Evolutionary conservation across 2,797 vertebrate species (phyloP), one percentile per base, ranked within the genome.

Genomic region (Astyanax mexicanus): DNA sequence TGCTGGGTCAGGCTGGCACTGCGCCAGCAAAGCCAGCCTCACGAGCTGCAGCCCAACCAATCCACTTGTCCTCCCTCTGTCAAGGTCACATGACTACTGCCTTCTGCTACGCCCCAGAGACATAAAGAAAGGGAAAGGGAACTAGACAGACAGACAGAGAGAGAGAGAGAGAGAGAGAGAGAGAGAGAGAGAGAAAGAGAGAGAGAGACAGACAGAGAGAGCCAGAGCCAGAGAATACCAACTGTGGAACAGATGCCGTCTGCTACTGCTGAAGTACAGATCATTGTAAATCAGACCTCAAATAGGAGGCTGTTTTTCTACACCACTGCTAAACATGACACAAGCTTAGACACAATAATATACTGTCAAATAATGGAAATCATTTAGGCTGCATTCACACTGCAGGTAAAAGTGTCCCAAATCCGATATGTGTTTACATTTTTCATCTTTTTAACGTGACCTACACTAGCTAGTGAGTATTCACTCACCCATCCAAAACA

Each of bases 11-110:
- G 49, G 12, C 13, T 35, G 55, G 55, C 13, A 9, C 17, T 2
- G 29, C n/a, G 29, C 57, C 57, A 37, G n/a, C 51, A 45, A 85
- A 83, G 37, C 47, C 27, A 11, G 52, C 75, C 6, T 77, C 77
- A 1, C 61, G 60, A 54, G 74, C 78, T 7, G 89, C 90, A 49
- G 92, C 90, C 75, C 38, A 32, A 27, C 52, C 52, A 29, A 52
- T 27, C 23, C 25, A 27, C 75, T 40, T 29, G n/a, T 45, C 27
- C 32, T 51, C 40, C 38, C 12, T 65, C 44, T 38, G 21, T 62
- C n/a, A 66, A 32, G 23, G 44, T 75, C 72, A 80, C 65, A 69
- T 78, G 76, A 74, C 58, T 25, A 12, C 27, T 45, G 54, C 23
- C 62, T 62, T 69, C 44, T 77, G 45, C 7, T 47, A 40, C 17